These are phyloP conservation scores for Notarius lentiginosus DNA, from an alignment of 2,113 vertebrate species.

Conservation along the genomic window DNA sequence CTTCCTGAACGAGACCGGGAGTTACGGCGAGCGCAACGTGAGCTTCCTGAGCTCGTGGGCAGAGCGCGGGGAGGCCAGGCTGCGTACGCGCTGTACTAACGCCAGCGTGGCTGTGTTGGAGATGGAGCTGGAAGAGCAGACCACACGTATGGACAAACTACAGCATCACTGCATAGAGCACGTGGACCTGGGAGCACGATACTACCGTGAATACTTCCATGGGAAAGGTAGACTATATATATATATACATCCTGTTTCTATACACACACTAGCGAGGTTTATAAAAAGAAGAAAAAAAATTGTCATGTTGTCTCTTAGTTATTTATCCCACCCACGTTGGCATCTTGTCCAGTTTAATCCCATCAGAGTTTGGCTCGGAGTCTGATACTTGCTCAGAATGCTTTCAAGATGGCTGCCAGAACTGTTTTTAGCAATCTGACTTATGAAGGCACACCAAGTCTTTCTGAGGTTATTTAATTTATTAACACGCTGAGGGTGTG, in stretches of 20 bases:
- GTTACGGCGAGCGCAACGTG: slow-evolving; percentile 79
- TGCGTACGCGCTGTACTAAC: slow-evolving; percentile 76
- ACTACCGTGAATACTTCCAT: slow-evolving; percentile 88
- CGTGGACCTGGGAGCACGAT: slow-evolving; percentile 86
- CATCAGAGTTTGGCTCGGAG: background rate
- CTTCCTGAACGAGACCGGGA: slow-evolving; percentile 89
- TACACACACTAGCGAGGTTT: background rate
- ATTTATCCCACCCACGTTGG: background rate
- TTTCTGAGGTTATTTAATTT: background rate
- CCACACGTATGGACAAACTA: slow-evolving; percentile 71
- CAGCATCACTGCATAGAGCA: slow-evolving; percentile 87
- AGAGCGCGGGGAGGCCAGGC: slow-evolving; percentile 57
- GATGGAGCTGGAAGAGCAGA: slow-evolving; percentile 77
- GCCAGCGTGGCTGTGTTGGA: slow-evolving; percentile 87
- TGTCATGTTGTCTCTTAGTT: background rate
- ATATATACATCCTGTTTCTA: background rate
- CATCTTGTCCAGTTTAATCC: background rate
- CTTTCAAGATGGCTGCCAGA: background rate
- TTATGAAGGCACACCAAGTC: background rate
- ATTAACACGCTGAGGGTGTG: background rate
- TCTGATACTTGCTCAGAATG: background rate
- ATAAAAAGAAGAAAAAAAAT: background rate
- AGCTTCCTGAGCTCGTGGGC: slow-evolving; percentile 80
- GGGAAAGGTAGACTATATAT: slow-evolving; percentile 71
- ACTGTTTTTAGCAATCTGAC: background rate